A percentile compares a stretch with the other conserved stretches of the same genome.
These are phyloP conservation scores for Bombus haemorrhoidalis DNA, from an alignment of 1,140 invertebrate species.

Conservation along the genomic window DNA sequence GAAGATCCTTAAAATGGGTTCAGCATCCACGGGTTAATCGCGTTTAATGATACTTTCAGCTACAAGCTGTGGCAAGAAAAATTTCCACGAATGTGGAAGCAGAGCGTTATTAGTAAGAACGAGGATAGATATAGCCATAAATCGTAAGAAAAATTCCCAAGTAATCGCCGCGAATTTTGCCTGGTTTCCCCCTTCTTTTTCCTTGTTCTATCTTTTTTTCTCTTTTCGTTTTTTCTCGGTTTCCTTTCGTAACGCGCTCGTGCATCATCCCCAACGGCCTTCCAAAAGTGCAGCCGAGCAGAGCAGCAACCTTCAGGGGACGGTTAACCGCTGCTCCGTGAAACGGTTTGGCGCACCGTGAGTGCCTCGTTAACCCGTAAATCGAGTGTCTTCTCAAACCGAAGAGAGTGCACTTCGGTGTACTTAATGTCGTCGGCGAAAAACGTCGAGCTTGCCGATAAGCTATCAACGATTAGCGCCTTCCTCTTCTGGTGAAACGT, in stretches of 20 bases:
- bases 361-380: slow-evolving; percentile 56
- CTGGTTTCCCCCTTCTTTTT: not conserved
- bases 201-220: not conserved
- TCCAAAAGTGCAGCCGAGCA: slow-evolving; percentile 35
- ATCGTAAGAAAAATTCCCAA: slow-evolving; percentile 22
- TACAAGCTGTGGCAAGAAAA: too few relatives aligned
- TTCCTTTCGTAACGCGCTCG: not conserved
- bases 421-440: slow-evolving; percentile 49
- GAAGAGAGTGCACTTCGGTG: slow-evolving; percentile 48
- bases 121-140: slow-evolving; percentile 6
- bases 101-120: too few relatives aligned
- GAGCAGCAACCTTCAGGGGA: slow-evolving; percentile 34
- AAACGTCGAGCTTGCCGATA: slow-evolving; percentile 49
- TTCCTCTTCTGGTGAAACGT: not conserved
- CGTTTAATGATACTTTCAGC: too few relatives aligned
- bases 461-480: slow-evolving; percentile 48
- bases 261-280: slow-evolving; percentile 44
- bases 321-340: slow-evolving; percentile 50
- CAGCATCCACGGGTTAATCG: too few relatives aligned
- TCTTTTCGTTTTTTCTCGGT: too few relatives aligned
- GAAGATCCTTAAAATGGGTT: too few relatives aligned
- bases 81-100: too few relatives aligned
- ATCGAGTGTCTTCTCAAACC: slow-evolving; percentile 55
- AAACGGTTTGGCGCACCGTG: slow-evolving; percentile 48
- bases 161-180: not conserved